Base-by-base conservation (phyloP, 2,888 invertebrate species). In the Synergus japonicus region DNA sequence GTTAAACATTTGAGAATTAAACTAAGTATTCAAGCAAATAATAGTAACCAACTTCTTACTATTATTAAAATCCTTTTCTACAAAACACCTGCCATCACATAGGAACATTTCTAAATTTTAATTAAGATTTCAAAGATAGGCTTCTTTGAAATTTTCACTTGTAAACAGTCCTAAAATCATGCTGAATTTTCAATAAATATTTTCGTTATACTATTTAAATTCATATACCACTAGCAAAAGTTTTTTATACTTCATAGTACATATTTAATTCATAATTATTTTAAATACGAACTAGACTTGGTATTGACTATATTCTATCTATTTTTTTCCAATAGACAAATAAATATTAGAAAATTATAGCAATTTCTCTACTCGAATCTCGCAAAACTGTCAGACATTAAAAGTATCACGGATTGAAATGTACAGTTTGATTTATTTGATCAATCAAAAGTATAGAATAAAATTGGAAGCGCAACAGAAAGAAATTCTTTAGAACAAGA, bases 21-120 rank as follows among this genome's bases (percentile, higher is more conserved):
- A 13, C 37, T 64, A 37, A 43, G 43, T 37, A 46, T 29, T 13
- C 46, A 29, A 29, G 29, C 29, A 1, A 29, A 29, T 29, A 29
- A 29, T 29, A 29, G 29, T 29, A 29, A 29, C 29, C 2, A 29
- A 29, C 29, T 1, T 29, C 3, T 29, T 29, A 29, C 29, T 29
- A 29, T 29, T 29, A 29, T 69, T 13, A 46, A 69, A 69, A 69
- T 13, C 8, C 13, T 22, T 69, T 29, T 69, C 69, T 69, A 69
- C 29, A 69, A 69, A 69, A 69, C 46, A 69, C 29, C 46, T 44
- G 49, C 69, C 15, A 15, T 29, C 69, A 46, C 29, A 49, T 46
- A 49, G 69, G 69, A 69, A 69, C 69, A 15, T 69, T 69, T 46
- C 69, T 22, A 69, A 67, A 67, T 44, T 67, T 67, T 44, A 67